phyloP scores from a whole-genome alignment of 23 tunicate species.

The Diplosoma virens region DNA sequence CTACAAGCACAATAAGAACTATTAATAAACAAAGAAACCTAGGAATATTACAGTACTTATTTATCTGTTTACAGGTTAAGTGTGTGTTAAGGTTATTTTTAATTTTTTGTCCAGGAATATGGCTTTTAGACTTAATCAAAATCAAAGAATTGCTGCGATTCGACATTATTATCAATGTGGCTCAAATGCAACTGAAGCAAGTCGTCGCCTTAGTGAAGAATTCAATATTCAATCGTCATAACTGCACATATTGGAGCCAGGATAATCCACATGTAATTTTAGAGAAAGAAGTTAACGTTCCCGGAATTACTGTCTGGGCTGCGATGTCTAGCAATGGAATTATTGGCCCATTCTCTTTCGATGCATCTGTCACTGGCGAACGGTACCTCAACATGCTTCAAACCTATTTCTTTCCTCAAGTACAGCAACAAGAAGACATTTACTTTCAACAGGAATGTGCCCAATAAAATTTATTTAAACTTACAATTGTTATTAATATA shows the following conservation, averaged over 20 bases:
- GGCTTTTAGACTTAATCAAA: no score
- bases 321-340: constrained; percentile 30
- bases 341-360: constrained; percentile 30
- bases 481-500: constrained; percentile 14
- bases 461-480: constrained; percentile 20
- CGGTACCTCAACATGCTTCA: constrained; percentile 26
- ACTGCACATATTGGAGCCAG: constrained; percentile 30
- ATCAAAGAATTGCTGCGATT: no score
- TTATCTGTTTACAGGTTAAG: no score
- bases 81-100: no score
- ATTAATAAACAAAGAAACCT: no score
- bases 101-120: no score
- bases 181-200: no score
- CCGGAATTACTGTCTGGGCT: constrained; percentile 30
- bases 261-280: constrained; percentile 24
- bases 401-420: constrained; percentile 24
- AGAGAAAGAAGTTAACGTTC: constrained; percentile 29
- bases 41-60: no score
- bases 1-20: no score
- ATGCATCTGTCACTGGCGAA: constrained; percentile 29
- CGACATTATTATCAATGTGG: no score
- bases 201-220: no score
- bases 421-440: constrained; percentile 29
- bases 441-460: constrained; percentile 18
- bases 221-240: constrained; percentile 29